Percentiles rank a stretch among this genome's conserved stretches.
Evolutionary conservation across 1,140 invertebrate genomes (phyloP).

Genomic region (Drosophila bocki): DNA sequence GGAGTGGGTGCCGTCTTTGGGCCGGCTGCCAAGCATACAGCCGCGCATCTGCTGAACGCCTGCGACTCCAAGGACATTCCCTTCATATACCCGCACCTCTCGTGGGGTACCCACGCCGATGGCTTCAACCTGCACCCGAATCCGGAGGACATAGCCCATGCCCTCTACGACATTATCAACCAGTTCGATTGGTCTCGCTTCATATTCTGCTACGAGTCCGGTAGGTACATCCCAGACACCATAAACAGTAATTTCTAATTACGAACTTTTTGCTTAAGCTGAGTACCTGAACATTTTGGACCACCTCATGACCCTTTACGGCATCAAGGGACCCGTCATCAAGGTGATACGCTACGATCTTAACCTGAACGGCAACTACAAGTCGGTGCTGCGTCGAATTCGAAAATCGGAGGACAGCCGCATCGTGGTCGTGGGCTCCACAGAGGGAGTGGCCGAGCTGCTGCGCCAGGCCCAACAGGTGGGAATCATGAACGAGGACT

Average conservation of each 20-base stretch:
- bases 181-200: conserved; percentile 93
- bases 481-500: conserved; percentile 91
- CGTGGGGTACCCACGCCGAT: conserved; percentile 86
- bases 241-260: background rate
- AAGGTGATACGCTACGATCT: conserved; percentile 87
- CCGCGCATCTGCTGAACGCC: conserved; percentile 93
- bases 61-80: conserved; percentile 95
- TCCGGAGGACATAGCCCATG: conserved; percentile 89
- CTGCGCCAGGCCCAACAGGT: conserved; percentile 92
- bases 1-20: conserved; percentile 93
- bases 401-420: conserved; percentile 88
- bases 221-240: conserved; percentile 23
- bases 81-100: conserved; percentile 91
- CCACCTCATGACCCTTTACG: conserved; percentile 90
- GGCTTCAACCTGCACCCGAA: conserved; percentile 94
- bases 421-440: conserved; percentile 92
- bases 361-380: conserved; percentile 84
- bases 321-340: conserved; percentile 86
- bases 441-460: conserved; percentile 88
- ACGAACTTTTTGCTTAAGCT: conserved; percentile 56
- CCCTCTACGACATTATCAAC: conserved; percentile 90
- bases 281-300: conserved; percentile 90
- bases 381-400: conserved; percentile 85
- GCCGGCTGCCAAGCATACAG: conserved; percentile 88
- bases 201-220: conserved; percentile 93